Conservation (phyloP, 2,113 vertebrate genomes). For the Hyperoodon ampullatus region DNA sequence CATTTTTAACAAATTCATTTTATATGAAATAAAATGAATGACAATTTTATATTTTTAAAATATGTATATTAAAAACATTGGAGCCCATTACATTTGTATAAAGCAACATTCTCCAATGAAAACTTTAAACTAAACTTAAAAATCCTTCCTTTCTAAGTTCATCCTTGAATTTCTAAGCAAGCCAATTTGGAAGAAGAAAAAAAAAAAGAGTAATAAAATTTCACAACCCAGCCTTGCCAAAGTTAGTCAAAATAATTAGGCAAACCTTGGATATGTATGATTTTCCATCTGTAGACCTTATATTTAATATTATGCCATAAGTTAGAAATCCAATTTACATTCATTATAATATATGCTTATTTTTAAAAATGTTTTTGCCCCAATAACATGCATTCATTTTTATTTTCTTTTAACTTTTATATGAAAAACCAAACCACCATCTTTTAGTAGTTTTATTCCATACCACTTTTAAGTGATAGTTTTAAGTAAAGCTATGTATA, state of each 20-base stretch:
- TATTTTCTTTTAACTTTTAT: not conserved
- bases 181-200: not conserved
- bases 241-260: not conserved
- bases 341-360: not conserved
- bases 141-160: not conserved
- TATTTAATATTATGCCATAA: not conserved
- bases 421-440: not conserved
- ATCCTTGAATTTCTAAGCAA: not conserved
- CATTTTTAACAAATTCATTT: not conserved
- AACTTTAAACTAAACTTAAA: not conserved
- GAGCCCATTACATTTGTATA: not conserved
- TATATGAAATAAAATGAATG: not conserved
- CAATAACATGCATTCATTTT: not conserved
- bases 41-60: not conserved
- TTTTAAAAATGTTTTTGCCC: not conserved
- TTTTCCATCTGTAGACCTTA: not conserved
- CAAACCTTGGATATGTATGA: not conserved
- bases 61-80: not conserved
- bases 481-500: not conserved
- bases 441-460: not conserved
- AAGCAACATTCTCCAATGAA: not conserved
- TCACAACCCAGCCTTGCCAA: not conserved
- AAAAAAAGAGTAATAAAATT: not conserved
- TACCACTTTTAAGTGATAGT: not conserved
- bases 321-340: not conserved